Evolutionary conservation across 2,888 invertebrate species (phyloP).

Genomic region (Ypsolopha sequella): DNA sequence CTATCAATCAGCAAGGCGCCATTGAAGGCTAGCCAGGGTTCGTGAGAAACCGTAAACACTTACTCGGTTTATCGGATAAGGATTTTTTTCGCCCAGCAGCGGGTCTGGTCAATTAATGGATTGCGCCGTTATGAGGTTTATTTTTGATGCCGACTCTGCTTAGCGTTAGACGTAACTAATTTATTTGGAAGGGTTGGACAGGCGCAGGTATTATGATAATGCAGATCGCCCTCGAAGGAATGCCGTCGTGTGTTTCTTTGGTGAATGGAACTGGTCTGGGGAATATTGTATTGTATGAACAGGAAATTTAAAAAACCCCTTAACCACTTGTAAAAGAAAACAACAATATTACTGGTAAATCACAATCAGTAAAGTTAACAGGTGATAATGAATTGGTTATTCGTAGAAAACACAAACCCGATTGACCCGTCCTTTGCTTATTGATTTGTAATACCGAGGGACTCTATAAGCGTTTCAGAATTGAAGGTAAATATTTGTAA

Average conservation of each 20-base stretch:
- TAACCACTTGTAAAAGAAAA: neutral
- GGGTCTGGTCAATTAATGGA: conserved; percentile 68
- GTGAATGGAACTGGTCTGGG: conserved; percentile 4
- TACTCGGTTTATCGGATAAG: conserved; percentile 65
- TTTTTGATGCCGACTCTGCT: conserved; percentile 51
- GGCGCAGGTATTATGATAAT: conserved; percentile 44
- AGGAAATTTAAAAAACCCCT: neutral
- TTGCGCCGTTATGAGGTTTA: conserved; percentile 64
- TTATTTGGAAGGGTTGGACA: conserved; percentile 59
- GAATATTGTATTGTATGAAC: neutral
- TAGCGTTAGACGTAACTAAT: conserved; percentile 53
- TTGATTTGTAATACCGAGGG: conserved; percentile 42
- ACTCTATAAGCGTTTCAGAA: conserved; percentile 55
- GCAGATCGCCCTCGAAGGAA: conserved; percentile 34
- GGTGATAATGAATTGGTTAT: conserved; percentile 20
- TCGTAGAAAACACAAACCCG: conserved; percentile 18
- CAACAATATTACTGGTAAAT: neutral
- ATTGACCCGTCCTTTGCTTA: conserved; percentile 38
- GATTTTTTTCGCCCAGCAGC: conserved; percentile 59
- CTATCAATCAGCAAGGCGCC: conserved; percentile 70
- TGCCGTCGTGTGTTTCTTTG: conserved; percentile 26
- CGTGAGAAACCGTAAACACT: conserved; percentile 71
- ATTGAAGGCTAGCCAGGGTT: conserved; percentile 65
- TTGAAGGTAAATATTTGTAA: conserved; percentile 63
- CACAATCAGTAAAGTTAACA: neutral